Conservation (phyloP, 2,888 invertebrate species). For the Epinotia ramella region DNA sequence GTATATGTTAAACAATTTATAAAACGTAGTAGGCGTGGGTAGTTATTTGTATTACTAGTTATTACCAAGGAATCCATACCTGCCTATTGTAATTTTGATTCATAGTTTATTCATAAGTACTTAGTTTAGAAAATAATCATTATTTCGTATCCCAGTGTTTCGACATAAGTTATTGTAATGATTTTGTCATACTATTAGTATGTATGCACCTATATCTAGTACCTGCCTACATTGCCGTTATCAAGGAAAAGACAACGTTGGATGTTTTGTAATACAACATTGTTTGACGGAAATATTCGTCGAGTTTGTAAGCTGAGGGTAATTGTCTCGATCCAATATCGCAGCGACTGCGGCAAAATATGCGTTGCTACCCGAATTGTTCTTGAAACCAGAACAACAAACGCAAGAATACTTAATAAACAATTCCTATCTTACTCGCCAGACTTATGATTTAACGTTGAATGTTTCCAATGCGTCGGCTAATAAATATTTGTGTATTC, state of each 20-base stretch:
- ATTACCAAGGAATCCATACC: neutral
- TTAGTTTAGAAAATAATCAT: neutral
- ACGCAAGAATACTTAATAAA: neutral
- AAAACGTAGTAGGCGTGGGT: conserved; percentile 10
- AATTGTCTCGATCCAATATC: conserved; percentile 51
- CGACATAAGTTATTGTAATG: neutral
- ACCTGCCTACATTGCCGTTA: neutral
- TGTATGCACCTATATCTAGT: neutral
- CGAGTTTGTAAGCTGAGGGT: conserved; percentile 60
- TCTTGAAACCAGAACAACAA: conserved; percentile 20
- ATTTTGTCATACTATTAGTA: neutral
- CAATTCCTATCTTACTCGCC: conserved; percentile 3
- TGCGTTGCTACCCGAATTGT: conserved; percentile 30
- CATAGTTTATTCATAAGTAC: neutral
- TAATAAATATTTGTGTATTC: conserved; percentile 16
- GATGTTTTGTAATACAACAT: conserved; percentile 70
- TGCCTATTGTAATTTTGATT: neutral
- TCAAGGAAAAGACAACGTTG: conserved; percentile 31
- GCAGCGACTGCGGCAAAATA: conserved; percentile 32
- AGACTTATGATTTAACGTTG: conserved; percentile 1
- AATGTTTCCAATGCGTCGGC: neutral
- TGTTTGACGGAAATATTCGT: conserved; percentile 71
- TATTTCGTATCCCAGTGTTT: neutral
- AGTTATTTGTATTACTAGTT: neutral
- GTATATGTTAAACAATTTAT: neutral